Base-by-base conservation (phyloP, 1,140 invertebrate species). In the Brachionus angularis region DNA sequence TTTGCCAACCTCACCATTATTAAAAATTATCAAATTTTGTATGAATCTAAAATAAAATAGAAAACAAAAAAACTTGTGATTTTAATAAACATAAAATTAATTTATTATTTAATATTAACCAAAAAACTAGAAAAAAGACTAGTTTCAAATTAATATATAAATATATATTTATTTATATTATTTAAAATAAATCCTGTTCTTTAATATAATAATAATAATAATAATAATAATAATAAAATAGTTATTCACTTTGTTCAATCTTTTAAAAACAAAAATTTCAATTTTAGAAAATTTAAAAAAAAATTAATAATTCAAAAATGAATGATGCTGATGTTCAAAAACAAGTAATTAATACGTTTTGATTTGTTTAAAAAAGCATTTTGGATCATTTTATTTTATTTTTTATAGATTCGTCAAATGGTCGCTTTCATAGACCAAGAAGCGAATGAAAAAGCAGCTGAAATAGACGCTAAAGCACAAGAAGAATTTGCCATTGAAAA, bases 401-500 rank as follows among this genome's bases (percentile, higher is more conserved):
- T 1, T 49, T 29, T 47, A 21, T 39, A 64, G 58, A 64, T 64
- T 29, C 58, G 46, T n/a, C 67, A 70, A 70, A 70, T 70, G 67
- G 46, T 70, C 18, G 46, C 67, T 42, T 70, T 70, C n/a, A 70
- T 70, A 29, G 46, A 70, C 25, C 67, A 70, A 31, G 67, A 70
- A 53, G 67, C 67, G 12, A 50, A 50, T 31, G 67, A 70, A 44
- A 70, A 70, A 70, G 67, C 46, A 12, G 67, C 46, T 7, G 67
- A 70, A 70, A 70, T 70, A 29, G 67, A 70, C 34, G 67, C 67
- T 8, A 70, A 70, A 42, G 67, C 67, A 12, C 36, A 50, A 36
- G 67, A 70, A 29, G 67, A 70, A 29, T 70, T 70, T 4, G 46
- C 46, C 8, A 70, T 70, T 31, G 67, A 70, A 70, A 70, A 70